Evolutionary conservation across 1,140 invertebrate species (phyloP).

Genomic region (Drosophila rhopaloa): DNA sequence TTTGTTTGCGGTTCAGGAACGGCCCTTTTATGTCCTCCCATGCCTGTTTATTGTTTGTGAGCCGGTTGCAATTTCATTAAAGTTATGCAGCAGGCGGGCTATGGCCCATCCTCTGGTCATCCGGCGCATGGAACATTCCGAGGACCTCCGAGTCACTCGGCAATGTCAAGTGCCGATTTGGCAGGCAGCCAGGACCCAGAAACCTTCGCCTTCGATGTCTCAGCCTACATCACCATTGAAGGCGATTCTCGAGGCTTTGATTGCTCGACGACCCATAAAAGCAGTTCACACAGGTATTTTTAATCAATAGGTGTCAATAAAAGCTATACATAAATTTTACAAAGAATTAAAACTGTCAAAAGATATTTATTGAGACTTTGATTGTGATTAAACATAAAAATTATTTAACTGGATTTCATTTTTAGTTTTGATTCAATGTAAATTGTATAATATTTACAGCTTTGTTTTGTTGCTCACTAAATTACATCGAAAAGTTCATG

Average conservation of each 20-base stretch:
- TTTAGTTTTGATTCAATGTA: no score
- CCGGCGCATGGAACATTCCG: slow-evolving; percentile 11
- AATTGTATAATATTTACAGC: no score
- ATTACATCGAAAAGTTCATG: no score
- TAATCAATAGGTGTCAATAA: not conserved
- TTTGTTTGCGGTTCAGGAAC: slow-evolving; percentile 38
- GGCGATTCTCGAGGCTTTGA: slow-evolving; percentile 34
- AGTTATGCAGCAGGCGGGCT: slow-evolving; percentile 46
- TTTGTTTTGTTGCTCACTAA: no score
- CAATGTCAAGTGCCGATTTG: slow-evolving; percentile 71
- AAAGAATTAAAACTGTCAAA: no score
- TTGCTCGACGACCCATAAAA: slow-evolving; percentile 21
- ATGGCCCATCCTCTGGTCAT: slow-evolving; percentile 3
- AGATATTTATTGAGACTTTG: no score
- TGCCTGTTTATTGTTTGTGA: slow-evolving; percentile 19
- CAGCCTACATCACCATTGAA: slow-evolving; percentile 45
- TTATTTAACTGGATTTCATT: no score
- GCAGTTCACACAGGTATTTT: slow-evolving; percentile 3
- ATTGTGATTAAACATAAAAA: no score
- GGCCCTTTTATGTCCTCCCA: not conserved
- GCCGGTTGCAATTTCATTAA: slow-evolving; percentile 66
- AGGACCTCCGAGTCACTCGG: slow-evolving; percentile 44
- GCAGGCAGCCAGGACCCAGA: slow-evolving; percentile 52
- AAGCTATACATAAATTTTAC: no score
- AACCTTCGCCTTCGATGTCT: slow-evolving; percentile 52